These are phyloP conservation scores for Mythimna pallens DNA, from an alignment of 2,888 invertebrate species.

Conservation along the genomic window DNA sequence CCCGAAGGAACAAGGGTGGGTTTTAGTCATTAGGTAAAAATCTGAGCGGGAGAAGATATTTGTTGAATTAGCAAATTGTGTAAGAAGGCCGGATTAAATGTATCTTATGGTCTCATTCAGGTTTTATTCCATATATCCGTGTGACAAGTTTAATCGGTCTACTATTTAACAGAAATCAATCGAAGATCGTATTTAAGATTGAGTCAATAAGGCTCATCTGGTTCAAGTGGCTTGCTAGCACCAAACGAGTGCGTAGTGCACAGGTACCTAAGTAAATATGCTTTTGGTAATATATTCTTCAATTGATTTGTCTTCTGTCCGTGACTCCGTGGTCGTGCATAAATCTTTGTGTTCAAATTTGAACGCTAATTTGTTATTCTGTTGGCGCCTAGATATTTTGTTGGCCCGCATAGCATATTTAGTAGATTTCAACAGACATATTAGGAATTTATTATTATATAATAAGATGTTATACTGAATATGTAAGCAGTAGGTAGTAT, in stretches of 20 bases:
- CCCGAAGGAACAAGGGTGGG: no score
- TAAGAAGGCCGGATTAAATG: no score
- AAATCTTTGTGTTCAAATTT: constrained; percentile 57
- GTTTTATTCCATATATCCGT: no score
- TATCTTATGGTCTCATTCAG: no score
- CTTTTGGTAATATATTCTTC: constrained; percentile 45
- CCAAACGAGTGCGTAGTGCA: neutral
- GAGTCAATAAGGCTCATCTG: neutral
- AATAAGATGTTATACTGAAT: constrained; percentile 18
- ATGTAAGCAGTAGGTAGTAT: neutral
- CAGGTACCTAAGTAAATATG: constrained; percentile 12
- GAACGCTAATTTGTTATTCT: constrained; percentile 58
- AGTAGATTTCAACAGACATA: constrained; percentile 41
- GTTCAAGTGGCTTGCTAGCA: neutral
- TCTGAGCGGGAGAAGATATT: no score
- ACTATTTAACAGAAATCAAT: no score
- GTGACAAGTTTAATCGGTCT: no score
- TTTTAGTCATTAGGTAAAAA: no score
- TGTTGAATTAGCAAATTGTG: no score
- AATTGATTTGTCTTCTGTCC: constrained; percentile 50
- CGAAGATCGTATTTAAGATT: neutral
- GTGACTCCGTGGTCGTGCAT: constrained; percentile 55
- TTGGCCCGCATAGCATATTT: constrained; percentile 52
- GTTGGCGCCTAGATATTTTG: constrained; percentile 52
- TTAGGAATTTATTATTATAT: constrained; percentile 52